Conservation (phyloP, 1,140 invertebrate species). For the Tetramorium simillimum region DNA sequence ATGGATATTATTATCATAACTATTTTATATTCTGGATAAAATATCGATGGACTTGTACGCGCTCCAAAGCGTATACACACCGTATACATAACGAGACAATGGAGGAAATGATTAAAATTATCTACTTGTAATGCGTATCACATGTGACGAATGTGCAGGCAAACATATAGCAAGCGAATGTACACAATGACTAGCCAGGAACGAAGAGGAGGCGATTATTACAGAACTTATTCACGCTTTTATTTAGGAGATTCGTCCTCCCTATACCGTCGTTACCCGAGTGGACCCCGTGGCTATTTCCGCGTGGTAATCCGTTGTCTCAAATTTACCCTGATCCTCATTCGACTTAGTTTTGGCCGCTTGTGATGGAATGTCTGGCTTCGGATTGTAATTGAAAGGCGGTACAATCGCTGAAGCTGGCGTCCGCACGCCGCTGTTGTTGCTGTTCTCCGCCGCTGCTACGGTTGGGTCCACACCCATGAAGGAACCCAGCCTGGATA, state of each 20-base stretch:
- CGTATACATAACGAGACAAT: slow-evolving; percentile 40
- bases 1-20: slow-evolving; percentile 11
- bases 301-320: slow-evolving; percentile 63
- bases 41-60: slow-evolving; percentile 29
- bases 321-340: slow-evolving; percentile 68
- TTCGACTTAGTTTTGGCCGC: slow-evolving; percentile 58
- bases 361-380: slow-evolving; percentile 69
- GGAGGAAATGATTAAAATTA: slow-evolving; percentile 56
- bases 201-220: slow-evolving; percentile 64
- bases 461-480: slow-evolving; percentile 80
- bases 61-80: background rate
- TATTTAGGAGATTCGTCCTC: background rate
- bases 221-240: slow-evolving; percentile 42
- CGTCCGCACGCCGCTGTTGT: slow-evolving; percentile 6
- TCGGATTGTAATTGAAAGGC: slow-evolving; percentile 86
- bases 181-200: slow-evolving; percentile 77
- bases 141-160: slow-evolving; percentile 38
- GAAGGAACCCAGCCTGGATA: slow-evolving; percentile 85
- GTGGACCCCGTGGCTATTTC: slow-evolving; percentile 78
- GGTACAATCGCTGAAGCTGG: slow-evolving; percentile 85
- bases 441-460: slow-evolving; percentile 46
- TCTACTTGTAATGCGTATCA: slow-evolving; percentile 54
- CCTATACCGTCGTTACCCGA: slow-evolving; percentile 81
- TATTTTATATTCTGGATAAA: slow-evolving; percentile 37
- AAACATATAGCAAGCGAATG: slow-evolving; percentile 60